Conservation (phyloP, 2,888 invertebrate genomes). For the Stenoptilia bipunctidactyla region DNA sequence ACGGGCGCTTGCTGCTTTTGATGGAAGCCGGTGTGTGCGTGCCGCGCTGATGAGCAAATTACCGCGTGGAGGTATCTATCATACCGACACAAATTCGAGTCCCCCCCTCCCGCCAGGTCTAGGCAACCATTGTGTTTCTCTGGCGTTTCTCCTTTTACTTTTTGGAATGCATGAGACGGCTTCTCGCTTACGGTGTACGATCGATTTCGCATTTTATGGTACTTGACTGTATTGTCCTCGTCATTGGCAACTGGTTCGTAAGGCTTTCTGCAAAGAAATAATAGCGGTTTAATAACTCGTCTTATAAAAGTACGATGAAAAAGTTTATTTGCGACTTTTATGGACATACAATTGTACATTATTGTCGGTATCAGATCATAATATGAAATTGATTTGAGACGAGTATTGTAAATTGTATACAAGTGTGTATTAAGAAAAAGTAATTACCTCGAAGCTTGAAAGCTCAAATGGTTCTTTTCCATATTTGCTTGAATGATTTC, state of each 20-base stretch:
- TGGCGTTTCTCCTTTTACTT: conserved; percentile 41
- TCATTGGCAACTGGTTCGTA: conserved; percentile 45
- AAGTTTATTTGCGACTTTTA: too few species aligned
- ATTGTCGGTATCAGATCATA: too few species aligned
- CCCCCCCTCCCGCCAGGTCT: conserved; percentile 72
- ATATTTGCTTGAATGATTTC: conserved; percentile 92
- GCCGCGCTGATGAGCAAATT: conserved; percentile 67
- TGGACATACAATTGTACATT: too few species aligned
- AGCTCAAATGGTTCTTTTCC: conserved; percentile 90
- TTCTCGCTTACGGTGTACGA: conserved; percentile 67
- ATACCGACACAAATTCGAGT: conserved; percentile 67
- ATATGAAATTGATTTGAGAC: too few species aligned
- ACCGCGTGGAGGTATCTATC: conserved; percentile 75
- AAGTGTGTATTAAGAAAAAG: conserved; percentile 1
- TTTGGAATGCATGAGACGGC: conserved; percentile 49
- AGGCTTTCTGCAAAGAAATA: conserved; percentile 68
- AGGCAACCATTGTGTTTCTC: conserved; percentile 63
- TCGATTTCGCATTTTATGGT: conserved; percentile 57
- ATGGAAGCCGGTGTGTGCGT: conserved; percentile 59
- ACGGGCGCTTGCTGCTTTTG: conserved; percentile 42
- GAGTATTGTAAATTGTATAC: too few species aligned
- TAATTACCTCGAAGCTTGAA: conserved; percentile 82
- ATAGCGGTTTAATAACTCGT: conserved; percentile 1
- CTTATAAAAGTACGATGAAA: background rate
- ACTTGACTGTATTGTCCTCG: conserved; percentile 45